Base-by-base conservation (phyloP, 2,888 invertebrate genomes). In the Agriotes lineatus region DNA sequence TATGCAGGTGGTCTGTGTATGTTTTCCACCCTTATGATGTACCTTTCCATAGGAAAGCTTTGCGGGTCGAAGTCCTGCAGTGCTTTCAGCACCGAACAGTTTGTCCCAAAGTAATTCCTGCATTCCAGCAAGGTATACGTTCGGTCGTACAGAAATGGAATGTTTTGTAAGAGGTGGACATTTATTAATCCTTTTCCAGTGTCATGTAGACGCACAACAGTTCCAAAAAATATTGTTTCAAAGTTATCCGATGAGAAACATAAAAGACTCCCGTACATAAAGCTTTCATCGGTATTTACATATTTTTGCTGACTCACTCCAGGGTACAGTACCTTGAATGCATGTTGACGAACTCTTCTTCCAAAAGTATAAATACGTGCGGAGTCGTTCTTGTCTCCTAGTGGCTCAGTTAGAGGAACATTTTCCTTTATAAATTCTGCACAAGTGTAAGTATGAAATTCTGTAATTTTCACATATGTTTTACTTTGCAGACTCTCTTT, bases 101-200 rank as follows among this genome's bases (percentile, higher is more conserved):
- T 95, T 0, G 94, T 93, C 77, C 94, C 94, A 79, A 95, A 94
- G 81, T 91, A 95, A 0, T 92, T 90, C 56, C 90, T 90, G 57
- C 92, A 90, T 80, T 94, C 93, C 1, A 92, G 87, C 92, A 95
- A 92, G 0, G 89, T 77, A 67, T 87, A 88, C 0, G 82, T 82
- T 79, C 25, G 70, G 50, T 9, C 19, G 25, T 6, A 19, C 44
- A 4, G 19, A 33, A 14, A 57, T 42, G 1, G 44, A 58, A 10
- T 19, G 10, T 14, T n/a, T 39, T 37, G n/a, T 35, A 9, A 22
- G 12, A 7, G 2, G 18, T 12, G 16, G 1, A 35, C 18, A 22
- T 9, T 22, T 6, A 58, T 10, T 7, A 63, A 14, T 1, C 18
- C 19, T 25, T 87, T 82, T 25, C 91, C 90, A 30, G 87, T 82